These are phyloP conservation scores for Climacteris rufus DNA, from an alignment of 2,113 vertebrate species.

Conservation along the genomic window DNA sequence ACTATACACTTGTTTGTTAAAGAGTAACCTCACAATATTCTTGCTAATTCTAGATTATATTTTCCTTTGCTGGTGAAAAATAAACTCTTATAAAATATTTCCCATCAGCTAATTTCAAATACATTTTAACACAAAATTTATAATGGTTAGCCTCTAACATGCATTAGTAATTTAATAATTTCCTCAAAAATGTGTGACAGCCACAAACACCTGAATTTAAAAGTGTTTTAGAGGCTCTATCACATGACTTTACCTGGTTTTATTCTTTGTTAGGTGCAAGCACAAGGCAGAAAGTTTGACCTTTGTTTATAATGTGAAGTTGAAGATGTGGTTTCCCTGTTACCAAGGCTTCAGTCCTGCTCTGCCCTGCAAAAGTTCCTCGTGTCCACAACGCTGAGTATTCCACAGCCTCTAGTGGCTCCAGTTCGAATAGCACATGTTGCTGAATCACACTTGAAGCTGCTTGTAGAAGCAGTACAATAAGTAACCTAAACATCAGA, in stretches of 20 bases:
- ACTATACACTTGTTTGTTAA: neutral
- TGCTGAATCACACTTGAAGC: neutral
- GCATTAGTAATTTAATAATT: neutral
- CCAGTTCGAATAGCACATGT: neutral
- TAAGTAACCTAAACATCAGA: neutral
- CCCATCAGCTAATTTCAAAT: neutral
- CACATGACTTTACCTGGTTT: neutral
- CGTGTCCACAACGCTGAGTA: neutral
- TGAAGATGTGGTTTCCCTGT: neutral
- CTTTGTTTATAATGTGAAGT: neutral
- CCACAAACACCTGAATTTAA: neutral
- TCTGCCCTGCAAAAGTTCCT: neutral
- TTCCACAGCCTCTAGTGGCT: conserved; percentile 67
- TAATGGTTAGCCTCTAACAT: neutral
- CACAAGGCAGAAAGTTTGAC: neutral
- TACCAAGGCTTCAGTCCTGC: neutral
- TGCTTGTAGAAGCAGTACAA: neutral
- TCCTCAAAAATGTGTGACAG: neutral
- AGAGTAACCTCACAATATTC: neutral
- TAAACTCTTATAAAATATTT: neutral
- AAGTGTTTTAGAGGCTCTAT: neutral
- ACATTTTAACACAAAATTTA: neutral
- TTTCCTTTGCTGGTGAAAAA: neutral
- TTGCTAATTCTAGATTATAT: neutral
- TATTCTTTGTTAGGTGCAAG: neutral